Evolutionary conservation across 2,113 vertebrate species (phyloP), one percentile per base, ranked within the genome.

Genomic region (Corydoras sp.): DNA sequence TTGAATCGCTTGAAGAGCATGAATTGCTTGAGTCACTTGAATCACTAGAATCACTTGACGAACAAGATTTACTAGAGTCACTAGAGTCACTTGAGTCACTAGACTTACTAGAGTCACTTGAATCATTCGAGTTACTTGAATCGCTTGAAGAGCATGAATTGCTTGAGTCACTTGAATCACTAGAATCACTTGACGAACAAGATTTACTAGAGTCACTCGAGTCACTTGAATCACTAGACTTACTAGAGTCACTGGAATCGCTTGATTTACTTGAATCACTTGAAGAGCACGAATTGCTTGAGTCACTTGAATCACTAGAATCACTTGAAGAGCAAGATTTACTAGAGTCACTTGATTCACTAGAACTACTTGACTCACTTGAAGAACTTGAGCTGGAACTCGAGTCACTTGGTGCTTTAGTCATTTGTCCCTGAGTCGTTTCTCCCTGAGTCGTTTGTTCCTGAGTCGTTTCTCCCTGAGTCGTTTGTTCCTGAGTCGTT

Each of bases 291-390:
- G 70, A 43, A 35, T 6, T 4, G 13, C n/a, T 63, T 13, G 51
- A 69, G 30, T 65, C 63, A 65, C 66, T 68, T 18, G 66, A 68
- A 43, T 43, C 35, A 6, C 55, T 56, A 13, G 59, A 61, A 0
- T 43, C 35, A 2, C 59, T 32, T 5, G 29, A 60, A 68, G 35
- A 43, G 35, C 65, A 43, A 2, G 67, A 68, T 2, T 14, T 43
- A n/a, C 51, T 67, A 3, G 50, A 55, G 2, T 43, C 35, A 43
- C 13, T 54, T 4, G 54, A 60, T 43, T 43, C 35, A 9, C 56
- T 50, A 2, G 55, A 69, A 3, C 31, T 43, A 2, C 51, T 68
- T 10, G 66, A 59, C 35, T 43, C 35, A 5, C 67, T 58, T 13
- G 67, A 54, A n/a, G 31, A 35, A 13, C 67, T 69, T 1, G 63